phyloP scores from a whole-genome alignment of 2,888 invertebrate genomes.

The Saturnia pavonia region DNA sequence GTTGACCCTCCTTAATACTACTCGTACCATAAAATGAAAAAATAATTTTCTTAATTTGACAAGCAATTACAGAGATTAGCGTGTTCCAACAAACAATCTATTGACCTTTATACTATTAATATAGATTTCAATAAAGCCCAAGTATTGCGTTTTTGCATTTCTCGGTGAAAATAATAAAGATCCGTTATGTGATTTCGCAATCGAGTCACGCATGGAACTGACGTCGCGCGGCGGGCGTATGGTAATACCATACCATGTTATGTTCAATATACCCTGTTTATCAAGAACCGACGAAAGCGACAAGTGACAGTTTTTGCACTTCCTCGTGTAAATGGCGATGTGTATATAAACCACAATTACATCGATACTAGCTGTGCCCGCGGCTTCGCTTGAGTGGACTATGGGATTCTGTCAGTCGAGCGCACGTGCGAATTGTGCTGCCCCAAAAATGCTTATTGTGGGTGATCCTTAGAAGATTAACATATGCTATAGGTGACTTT shows the following conservation, averaged over 20 bases:
- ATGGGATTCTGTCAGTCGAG: too few relatives aligned
- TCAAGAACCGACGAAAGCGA: constrained; percentile 8
- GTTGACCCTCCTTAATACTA: too few relatives aligned
- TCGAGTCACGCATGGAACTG: constrained; percentile 3
- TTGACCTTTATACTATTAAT: neutral
- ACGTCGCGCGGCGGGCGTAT: constrained; percentile 16
- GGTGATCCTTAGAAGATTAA: too few relatives aligned
- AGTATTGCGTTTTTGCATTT: neutral
- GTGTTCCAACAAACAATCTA: neutral
- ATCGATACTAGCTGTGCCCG: too few relatives aligned
- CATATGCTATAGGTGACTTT: too few relatives aligned
- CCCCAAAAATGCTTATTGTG: too few relatives aligned
- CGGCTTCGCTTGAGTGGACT: too few relatives aligned
- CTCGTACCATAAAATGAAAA: neutral
- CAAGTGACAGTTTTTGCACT: neutral
- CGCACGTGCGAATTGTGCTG: too few relatives aligned
- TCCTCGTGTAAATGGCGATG: neutral
- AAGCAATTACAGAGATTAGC: neutral
- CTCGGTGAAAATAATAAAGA: neutral
- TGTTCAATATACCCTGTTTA: neutral
- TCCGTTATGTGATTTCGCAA: neutral
- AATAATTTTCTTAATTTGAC: neutral
- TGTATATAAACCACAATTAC: neutral
- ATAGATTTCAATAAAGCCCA: neutral
- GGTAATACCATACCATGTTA: constrained; percentile 22